These are phyloP conservation scores for Branchinecta lynchi DNA, from an alignment of 1,140 invertebrate genomes.

Conservation along the genomic window DNA sequence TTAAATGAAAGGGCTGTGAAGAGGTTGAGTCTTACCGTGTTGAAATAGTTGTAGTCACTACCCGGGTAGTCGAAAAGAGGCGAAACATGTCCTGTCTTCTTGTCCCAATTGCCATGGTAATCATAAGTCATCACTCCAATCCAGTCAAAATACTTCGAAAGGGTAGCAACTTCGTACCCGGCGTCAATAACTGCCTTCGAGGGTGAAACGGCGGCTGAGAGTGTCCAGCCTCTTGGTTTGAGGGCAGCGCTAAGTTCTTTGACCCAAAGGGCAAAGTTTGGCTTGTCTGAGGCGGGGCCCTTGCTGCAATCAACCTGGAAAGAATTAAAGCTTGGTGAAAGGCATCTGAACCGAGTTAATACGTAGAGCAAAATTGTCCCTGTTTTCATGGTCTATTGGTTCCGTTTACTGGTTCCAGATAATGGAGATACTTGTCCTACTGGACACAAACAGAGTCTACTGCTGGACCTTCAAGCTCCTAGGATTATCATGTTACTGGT, in stretches of 20 bases:
- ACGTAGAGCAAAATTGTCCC: too few relatives aligned
- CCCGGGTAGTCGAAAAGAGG: constrained; percentile 32
- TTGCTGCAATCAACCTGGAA: constrained; percentile 54
- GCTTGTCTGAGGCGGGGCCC: constrained; percentile 55
- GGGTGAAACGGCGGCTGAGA: constrained; percentile 68
- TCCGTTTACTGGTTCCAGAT: too few relatives aligned
- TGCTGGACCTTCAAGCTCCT: too few relatives aligned
- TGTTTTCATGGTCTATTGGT: too few relatives aligned
- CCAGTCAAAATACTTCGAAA: constrained; percentile 24
- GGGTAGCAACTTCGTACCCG: constrained; percentile 23
- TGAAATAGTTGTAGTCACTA: constrained; percentile 32
- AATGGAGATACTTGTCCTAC: too few relatives aligned
- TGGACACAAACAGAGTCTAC: too few relatives aligned
- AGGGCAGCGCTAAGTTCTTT: constrained; percentile 45
- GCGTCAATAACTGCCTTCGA: constrained; percentile 61
- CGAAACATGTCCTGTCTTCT: constrained; percentile 35
- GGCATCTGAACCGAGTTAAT: background rate
- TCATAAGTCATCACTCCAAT: constrained; percentile 33
- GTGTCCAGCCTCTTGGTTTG: constrained; percentile 36
- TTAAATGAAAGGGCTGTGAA: too few relatives aligned
- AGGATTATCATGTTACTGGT: too few relatives aligned
- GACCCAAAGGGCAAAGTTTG: constrained; percentile 50
- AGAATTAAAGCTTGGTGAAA: constrained; percentile 16
- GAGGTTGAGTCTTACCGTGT: constrained; percentile 28
- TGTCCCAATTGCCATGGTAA: constrained; percentile 37